phyloP scores from a whole-genome alignment of 2,888 invertebrate species.

The Cataglyphis albicans region DNA sequence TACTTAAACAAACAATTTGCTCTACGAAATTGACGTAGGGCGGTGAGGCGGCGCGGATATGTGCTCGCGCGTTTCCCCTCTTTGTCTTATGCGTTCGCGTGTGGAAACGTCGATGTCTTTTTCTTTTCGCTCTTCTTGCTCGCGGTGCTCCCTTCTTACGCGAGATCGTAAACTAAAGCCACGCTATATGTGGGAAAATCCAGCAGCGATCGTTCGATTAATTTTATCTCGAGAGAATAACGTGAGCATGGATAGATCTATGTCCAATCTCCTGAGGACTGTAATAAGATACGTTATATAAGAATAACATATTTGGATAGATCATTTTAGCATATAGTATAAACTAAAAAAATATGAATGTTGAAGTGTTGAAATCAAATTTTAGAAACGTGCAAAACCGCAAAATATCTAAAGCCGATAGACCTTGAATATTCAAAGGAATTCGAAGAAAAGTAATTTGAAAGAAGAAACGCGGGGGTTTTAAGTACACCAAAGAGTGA shows the following conservation, averaged over 20 bases:
- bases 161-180: constrained; percentile 32
- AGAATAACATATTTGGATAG: neutral
- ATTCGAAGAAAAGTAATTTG: neutral
- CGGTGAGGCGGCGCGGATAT: constrained; percentile 14
- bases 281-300: neutral
- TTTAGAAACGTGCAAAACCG: neutral
- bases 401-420: neutral
- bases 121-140: constrained; percentile 31
- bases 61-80: constrained; percentile 28
- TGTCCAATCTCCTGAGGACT: neutral
- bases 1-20: constrained; percentile 79
- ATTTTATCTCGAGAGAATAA: neutral
- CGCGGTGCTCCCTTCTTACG: constrained; percentile 35
- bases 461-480: neutral
- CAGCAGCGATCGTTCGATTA: constrained; percentile 6
- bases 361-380: neutral
- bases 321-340: neutral
- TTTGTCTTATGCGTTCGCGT: constrained; percentile 28
- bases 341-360: neutral
- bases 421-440: neutral
- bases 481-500: too few species aligned
- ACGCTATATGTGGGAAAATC: constrained; percentile 40
- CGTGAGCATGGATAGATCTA: neutral
- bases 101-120: constrained; percentile 34
- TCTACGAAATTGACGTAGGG: constrained; percentile 70